Conservation (phyloP, 2,797 vertebrate genomes). For the Notolabrus celidotus region DNA sequence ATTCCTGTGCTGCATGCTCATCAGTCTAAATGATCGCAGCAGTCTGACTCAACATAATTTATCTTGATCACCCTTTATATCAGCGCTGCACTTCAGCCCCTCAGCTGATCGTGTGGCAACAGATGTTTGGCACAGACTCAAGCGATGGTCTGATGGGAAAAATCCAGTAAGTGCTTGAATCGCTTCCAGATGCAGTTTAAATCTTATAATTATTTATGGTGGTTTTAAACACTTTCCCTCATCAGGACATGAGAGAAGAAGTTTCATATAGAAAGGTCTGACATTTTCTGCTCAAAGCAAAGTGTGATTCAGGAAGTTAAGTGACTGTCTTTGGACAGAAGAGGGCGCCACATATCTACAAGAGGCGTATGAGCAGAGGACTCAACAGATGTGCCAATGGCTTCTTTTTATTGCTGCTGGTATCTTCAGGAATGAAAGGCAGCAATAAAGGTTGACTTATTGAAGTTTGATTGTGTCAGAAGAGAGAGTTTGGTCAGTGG, state of each 20-base stretch:
- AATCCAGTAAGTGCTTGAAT: constrained; percentile 26
- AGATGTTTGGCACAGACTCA: constrained; percentile 66
- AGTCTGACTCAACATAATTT: constrained; percentile 30
- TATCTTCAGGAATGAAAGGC: constrained; percentile 25
- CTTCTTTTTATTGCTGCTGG: constrained; percentile 17
- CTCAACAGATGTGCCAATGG: constrained; percentile 16
- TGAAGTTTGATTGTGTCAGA: constrained; percentile 23
- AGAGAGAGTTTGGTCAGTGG: constrained; percentile 12
- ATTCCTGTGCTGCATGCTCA: constrained; percentile 57
- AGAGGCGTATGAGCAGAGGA: background rate
- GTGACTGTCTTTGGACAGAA: constrained; percentile 53
- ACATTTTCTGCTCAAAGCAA: constrained; percentile 19
- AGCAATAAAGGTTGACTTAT: constrained; percentile 41
- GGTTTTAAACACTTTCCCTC: constrained; percentile 20
- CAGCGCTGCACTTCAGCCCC: constrained; percentile 38
- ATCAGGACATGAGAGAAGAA: constrained; percentile 9
- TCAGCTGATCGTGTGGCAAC: constrained; percentile 60
- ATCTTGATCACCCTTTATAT: constrained; percentile 65
- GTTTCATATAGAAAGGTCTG: constrained; percentile 1
- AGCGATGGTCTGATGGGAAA: constrained; percentile 50
- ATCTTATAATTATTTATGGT: constrained; percentile 39
- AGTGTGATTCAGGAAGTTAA: constrained; percentile 12
- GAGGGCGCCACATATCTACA: constrained; percentile 69
- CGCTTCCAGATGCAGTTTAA: constrained; percentile 44
- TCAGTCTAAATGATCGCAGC: constrained; percentile 47